Conservation (phyloP, 2,113 vertebrate species). For the Chaetorhynchus papuensis region DNA sequence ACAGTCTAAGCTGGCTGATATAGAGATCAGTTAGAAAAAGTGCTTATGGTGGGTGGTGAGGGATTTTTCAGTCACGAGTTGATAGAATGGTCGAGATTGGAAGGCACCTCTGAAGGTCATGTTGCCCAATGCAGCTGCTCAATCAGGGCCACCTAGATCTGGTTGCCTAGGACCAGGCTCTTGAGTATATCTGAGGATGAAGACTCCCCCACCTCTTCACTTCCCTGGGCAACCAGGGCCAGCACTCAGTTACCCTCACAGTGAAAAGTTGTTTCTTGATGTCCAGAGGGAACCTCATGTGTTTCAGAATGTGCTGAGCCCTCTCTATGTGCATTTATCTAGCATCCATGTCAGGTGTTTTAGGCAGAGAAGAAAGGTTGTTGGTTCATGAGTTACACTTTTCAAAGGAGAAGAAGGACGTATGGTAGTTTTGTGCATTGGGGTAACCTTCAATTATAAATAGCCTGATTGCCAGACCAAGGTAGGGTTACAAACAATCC, state of each 20-base stretch:
- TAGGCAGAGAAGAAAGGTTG: background rate
- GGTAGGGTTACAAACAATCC: background rate
- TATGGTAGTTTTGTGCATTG: background rate
- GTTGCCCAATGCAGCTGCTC: background rate
- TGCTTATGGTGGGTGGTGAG: background rate
- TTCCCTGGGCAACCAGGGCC: background rate
- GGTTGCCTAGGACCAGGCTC: background rate
- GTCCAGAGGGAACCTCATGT: background rate
- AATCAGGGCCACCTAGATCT: background rate
- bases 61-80: background rate
- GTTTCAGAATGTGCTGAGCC: background rate
- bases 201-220: background rate
- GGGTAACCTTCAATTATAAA: background rate
- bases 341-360: background rate
- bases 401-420: background rate
- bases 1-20: background rate
- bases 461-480: background rate
- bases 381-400: background rate
- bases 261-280: background rate
- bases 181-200: background rate
- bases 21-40: background rate
- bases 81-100: background rate
- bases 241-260: background rate
- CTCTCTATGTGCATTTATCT: background rate
- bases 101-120: background rate